A percentile compares a stretch with the other conserved stretches of the same genome.
These are phyloP conservation scores for Eonycteris spelaea DNA, from an alignment of 2,113 vertebrate genomes.

Conservation along the genomic window DNA sequence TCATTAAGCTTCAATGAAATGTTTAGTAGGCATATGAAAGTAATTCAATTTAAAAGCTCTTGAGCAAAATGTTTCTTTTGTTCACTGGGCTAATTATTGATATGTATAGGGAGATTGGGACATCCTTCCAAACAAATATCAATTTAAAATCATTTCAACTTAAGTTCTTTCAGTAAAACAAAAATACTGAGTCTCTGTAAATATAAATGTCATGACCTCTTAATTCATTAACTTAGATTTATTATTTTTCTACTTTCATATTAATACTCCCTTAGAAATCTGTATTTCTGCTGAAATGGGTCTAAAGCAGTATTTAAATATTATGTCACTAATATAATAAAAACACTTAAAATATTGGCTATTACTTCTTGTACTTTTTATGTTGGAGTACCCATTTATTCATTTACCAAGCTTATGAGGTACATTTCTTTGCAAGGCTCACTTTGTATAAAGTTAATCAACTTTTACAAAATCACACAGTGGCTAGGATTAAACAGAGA, in stretches of 20 bases:
- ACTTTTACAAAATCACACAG: not conserved
- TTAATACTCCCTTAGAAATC: not conserved
- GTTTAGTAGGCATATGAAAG: conserved; percentile 76
- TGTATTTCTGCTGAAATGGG: not conserved
- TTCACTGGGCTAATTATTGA: conserved; percentile 71
- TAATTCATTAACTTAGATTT: not conserved
- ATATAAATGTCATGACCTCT: not conserved
- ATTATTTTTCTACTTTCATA: not conserved
- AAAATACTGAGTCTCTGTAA: conserved; percentile 22
- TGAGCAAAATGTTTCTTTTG: conserved; percentile 70
- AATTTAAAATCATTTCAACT: conserved; percentile 21
- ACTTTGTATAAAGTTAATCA: not conserved
- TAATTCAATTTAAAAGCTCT: conserved; percentile 75
- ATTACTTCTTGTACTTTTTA: not conserved
- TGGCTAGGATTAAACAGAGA: not conserved
- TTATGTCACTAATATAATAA: not conserved
- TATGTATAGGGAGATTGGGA: not conserved
- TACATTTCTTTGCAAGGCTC: not conserved
- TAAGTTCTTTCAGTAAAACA: conserved; percentile 43
- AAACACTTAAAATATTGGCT: not conserved
- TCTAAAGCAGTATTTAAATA: not conserved
- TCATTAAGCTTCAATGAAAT: conserved; percentile 80
- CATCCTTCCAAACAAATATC: conserved; percentile 31
- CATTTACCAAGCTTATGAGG: not conserved
- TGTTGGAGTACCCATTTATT: not conserved